Evolutionary conservation across 2,797 vertebrate species (phyloP), one percentile per base, ranked within the genome.

Genomic region (Tenualosa thibaudeaui): DNA sequence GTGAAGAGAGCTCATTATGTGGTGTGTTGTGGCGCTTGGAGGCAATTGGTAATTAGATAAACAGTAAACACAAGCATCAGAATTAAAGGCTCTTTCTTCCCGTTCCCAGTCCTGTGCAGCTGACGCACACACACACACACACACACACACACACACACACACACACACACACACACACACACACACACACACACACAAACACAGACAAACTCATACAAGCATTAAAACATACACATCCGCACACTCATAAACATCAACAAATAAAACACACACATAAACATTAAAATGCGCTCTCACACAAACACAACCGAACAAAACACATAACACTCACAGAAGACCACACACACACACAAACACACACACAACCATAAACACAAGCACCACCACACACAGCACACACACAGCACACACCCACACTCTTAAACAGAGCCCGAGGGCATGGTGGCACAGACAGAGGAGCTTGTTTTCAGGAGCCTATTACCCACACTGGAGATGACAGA

Each of bases 101-200:
- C 97, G 97, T 58, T 58, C 56, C 56, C 56, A 58, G 81, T 97
- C 96, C 85, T 99, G 98, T 99, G 91, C 75, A 87, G 88, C 87
- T 46, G 83, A 54, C 68, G 83, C 71, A 86, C 58, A 82, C 43
- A 46, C 82, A 81, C 31, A 51, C 17, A 75, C 40, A 49, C 8
- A 56, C 78, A 84, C 75, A 65, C 51, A 84, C 50, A 86, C n/a
- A 84, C 13, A 68, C 24, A 37, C n/a, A 54, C n/a, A 86, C 43
- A 40, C 50, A 31, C 17, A 81, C 49, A 4, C 58, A 82, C 43
- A 46, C 82, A 81, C 31, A 51, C 17, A 86, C 58, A 82, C 43
- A 46, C 82, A 81, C 31, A 51, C 17, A 75, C 40, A 49, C 8
- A 56, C 78, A 84, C 75, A 65, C 51, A 84, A 40, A 86, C n/a